A percentile compares a stretch with the other conserved stretches of the same genome.
Conservation (phyloP, 2,797 vertebrate genomes). For the Anomalospiza imberbis region DNA sequence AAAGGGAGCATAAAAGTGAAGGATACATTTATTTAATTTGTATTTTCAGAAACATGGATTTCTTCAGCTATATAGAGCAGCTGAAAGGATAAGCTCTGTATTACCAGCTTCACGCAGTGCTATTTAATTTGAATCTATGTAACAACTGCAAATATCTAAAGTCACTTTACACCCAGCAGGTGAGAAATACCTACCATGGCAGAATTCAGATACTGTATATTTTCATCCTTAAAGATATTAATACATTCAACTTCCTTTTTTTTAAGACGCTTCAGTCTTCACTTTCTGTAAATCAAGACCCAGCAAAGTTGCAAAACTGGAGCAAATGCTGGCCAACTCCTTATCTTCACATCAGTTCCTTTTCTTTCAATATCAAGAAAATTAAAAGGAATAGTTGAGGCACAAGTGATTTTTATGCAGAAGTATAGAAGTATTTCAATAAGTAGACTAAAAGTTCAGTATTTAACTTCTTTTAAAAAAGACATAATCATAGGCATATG, state of each 20-base stretch:
- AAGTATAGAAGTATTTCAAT: background rate
- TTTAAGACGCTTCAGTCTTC: background rate
- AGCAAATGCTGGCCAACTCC: background rate
- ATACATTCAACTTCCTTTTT: background rate
- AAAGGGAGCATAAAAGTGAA: background rate
- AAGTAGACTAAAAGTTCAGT: slow-evolving; percentile 7
- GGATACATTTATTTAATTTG: background rate
- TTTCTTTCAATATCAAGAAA: background rate
- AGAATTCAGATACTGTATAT: background rate
- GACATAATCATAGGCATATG: background rate
- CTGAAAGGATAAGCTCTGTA: background rate
- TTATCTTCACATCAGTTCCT: background rate
- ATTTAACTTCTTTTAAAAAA: background rate
- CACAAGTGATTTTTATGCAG: slow-evolving; percentile 35
- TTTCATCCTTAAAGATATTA: background rate
- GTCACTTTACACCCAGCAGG: background rate
- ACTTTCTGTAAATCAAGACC: background rate
- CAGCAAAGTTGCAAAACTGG: background rate
- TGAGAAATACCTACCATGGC: background rate
- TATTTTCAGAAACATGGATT: slow-evolving; percentile 12
- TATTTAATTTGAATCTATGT: background rate
- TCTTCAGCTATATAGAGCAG: background rate
- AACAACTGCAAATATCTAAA: background rate
- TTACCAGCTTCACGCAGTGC: background rate
- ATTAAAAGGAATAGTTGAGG: slow-evolving; percentile 31